Percentiles rank a stretch among this genome's conserved stretches.
Evolutionary conservation across 2,113 vertebrate species (phyloP).

Genomic region (Procavia capensis): DNA sequence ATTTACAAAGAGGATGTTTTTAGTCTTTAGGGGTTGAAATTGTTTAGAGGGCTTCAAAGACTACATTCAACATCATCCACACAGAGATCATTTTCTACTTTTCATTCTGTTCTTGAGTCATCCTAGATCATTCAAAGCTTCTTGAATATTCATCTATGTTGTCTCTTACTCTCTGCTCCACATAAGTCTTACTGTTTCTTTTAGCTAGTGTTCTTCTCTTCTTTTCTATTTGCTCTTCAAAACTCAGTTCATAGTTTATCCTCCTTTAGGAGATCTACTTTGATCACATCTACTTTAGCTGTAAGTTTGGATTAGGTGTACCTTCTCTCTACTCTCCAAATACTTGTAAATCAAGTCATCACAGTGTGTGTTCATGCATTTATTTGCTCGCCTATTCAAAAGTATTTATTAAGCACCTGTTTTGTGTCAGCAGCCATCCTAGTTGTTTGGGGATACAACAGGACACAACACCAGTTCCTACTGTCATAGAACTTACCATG

Average conservation of each 20-base stretch:
- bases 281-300: background rate
- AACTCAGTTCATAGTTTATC: background rate
- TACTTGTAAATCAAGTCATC: background rate
- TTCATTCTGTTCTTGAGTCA: background rate
- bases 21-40: background rate
- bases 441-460: background rate
- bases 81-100: background rate
- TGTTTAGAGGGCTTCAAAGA: constrained; percentile 28
- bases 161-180: background rate
- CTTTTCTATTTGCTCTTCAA: background rate
- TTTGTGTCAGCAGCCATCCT: constrained; percentile 13
- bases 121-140: background rate
- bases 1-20: constrained; percentile 40
- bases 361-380: background rate
- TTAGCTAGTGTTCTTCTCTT: background rate
- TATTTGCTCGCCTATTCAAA: background rate
- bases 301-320: background rate
- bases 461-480: background rate
- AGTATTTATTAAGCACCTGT: background rate
- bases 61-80: background rate
- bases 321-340: background rate
- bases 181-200: background rate
- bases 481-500: background rate
- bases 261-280: background rate
- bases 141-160: background rate